Percentiles rank a stretch among this genome's conserved stretches.
Conservation (phyloP, 2,888 invertebrate genomes). For the Himalopsyche anomala region DNA sequence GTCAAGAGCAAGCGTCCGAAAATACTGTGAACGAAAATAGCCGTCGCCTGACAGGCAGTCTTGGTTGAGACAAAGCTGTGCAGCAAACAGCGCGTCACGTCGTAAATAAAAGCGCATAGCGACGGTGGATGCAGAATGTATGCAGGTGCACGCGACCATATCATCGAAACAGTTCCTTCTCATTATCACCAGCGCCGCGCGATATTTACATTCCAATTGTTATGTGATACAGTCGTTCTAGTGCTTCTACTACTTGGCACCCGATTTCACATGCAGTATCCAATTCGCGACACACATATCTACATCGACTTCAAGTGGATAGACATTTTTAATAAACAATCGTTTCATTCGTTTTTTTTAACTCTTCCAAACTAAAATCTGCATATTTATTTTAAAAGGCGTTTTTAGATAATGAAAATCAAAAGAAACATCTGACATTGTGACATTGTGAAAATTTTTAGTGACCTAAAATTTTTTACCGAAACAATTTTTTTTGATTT, state of each 20-base stretch:
- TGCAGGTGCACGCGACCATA: not conserved
- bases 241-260: not conserved
- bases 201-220: slow-evolving; percentile 6
- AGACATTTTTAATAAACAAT: not conserved
- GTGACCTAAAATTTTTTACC: no score
- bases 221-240: not conserved
- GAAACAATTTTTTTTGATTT: no score
- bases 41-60: slow-evolving; percentile 70
- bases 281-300: not conserved
- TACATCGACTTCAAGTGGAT: not conserved
- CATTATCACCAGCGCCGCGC: not conserved
- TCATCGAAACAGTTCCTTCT: not conserved
- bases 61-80: slow-evolving; percentile 37
- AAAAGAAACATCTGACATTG: no score
- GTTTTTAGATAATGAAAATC: no score
- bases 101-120: slow-evolving; percentile 32
- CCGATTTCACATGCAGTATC: not conserved
- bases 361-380: no score
- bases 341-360: not conserved
- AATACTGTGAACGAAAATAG: slow-evolving; percentile 75
- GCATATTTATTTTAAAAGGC: no score
- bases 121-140: slow-evolving; percentile 3
- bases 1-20: slow-evolving; percentile 66
- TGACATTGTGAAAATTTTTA: no score
- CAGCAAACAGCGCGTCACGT: slow-evolving; percentile 22